These are phyloP conservation scores for Acronicta alni DNA, from an alignment of 2,888 invertebrate species.

Conservation along the genomic window DNA sequence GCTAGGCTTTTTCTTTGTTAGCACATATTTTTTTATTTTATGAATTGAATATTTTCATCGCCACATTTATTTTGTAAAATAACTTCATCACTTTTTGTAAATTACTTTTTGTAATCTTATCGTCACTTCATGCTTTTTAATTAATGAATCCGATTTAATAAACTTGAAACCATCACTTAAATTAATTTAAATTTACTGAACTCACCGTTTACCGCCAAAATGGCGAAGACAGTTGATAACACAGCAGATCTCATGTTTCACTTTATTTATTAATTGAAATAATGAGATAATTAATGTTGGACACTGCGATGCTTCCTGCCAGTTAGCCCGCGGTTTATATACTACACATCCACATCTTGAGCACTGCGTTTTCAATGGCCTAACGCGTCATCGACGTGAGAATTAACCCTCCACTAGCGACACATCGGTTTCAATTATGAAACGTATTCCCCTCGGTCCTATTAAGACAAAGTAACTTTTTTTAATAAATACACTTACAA, in stretches of 20 bases:
- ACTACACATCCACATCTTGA: conserved; percentile 79
- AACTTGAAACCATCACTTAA: conserved; percentile 23
- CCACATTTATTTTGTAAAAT: conserved; percentile 3
- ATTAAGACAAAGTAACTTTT: neutral
- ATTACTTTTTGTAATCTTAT: neutral
- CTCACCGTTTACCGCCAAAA: conserved; percentile 82
- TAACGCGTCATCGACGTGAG: conserved; percentile 79
- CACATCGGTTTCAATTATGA: conserved; percentile 30
- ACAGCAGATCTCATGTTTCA: conserved; percentile 71
- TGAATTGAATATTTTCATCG: conserved; percentile 3
- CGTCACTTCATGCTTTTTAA: conserved; percentile 15
- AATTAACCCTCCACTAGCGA: conserved; percentile 74
- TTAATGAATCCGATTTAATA: conserved; percentile 7
- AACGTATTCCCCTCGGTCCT: conserved; percentile 20
- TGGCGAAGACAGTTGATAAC: conserved; percentile 64
- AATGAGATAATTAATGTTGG: conserved; percentile 55
- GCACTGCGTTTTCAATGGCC: conserved; percentile 82
- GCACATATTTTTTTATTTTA: conserved; percentile 10
- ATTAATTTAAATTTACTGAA: conserved; percentile 42
- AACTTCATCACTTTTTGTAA: conserved; percentile 16
- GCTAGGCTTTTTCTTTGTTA: conserved; percentile 15
- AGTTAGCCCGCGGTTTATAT: conserved; percentile 80
- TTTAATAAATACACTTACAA: too few relatives aligned
- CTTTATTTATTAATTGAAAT: conserved; percentile 54
- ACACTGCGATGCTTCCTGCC: conserved; percentile 77